Evolutionary conservation across 1,140 invertebrate genomes (phyloP).

Genomic region (Archivesica marissinica): DNA sequence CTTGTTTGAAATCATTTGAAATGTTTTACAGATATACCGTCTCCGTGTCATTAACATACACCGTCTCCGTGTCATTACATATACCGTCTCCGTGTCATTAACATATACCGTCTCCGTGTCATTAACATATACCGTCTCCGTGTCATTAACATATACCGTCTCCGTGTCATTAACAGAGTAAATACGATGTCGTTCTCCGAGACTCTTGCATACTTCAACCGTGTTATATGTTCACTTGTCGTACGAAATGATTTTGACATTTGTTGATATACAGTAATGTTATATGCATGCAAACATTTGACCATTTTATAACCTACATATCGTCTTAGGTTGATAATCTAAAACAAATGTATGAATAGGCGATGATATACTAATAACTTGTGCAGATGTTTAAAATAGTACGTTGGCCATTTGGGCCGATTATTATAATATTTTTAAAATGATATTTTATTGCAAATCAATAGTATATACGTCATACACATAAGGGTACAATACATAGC

Average conservation of each 20-base stretch:
- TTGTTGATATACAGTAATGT: background rate
- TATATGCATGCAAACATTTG: background rate
- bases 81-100: constrained; percentile 1
- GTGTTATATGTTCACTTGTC: background rate
- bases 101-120: background rate
- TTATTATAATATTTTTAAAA: too few species aligned
- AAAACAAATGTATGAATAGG: too few species aligned
- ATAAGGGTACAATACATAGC: too few species aligned
- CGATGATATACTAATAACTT: too few species aligned
- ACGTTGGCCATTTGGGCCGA: too few species aligned
- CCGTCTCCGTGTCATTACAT: too few species aligned
- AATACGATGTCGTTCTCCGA: background rate
- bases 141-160: background rate
- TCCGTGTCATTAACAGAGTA: constrained; percentile 3
- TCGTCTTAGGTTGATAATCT: background rate
- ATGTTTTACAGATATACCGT: constrained; percentile 12
- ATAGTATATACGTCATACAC: too few species aligned
- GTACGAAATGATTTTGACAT: constrained; percentile 1
- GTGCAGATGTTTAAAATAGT: too few species aligned
- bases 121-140: too few species aligned
- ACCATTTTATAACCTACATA: background rate
- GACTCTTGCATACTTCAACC: background rate
- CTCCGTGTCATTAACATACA: background rate
- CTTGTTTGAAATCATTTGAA: constrained; percentile 30
- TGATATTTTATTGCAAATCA: too few species aligned